A percentile compares a stretch with the other conserved stretches of the same genome.
Conservation (phyloP, 2,888 invertebrate species). For the Linnaemya vulpina region DNA sequence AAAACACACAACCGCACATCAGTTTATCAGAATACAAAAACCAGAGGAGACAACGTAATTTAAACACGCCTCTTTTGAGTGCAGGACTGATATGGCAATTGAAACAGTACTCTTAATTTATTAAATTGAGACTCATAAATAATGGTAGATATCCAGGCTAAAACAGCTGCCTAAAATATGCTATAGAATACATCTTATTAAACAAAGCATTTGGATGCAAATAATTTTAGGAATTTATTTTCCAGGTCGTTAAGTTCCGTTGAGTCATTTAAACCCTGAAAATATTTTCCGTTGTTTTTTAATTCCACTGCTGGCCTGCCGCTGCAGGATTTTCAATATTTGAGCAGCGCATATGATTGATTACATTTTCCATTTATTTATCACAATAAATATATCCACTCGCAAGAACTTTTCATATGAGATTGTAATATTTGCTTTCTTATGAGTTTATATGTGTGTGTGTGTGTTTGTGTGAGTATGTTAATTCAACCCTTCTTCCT, state of each 20-base stretch:
- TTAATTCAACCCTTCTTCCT: slow-evolving; percentile 33
- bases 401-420: neutral
- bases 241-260: slow-evolving; percentile 3
- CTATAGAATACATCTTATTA: neutral
- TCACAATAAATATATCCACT: neutral
- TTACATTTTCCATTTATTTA: slow-evolving; percentile 20
- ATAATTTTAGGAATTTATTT: neutral
- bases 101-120: slow-evolving; percentile 51
- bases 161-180: slow-evolving; percentile 7
- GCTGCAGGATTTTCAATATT: slow-evolving; percentile 15
- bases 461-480: no score
- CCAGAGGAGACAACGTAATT: neutral
- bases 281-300: neutral
- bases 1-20: neutral
- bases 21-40: neutral
- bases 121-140: neutral
- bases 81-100: neutral
- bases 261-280: slow-evolving; percentile 24
- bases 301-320: no score
- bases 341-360: slow-evolving; percentile 54
- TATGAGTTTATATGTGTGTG: neutral
- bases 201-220: neutral
- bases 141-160: slow-evolving; percentile 27
- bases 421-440: neutral
- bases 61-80: slow-evolving; percentile 39